Conservation (phyloP, 2,888 invertebrate genomes). For the Lumbricus terrestris region DNA sequence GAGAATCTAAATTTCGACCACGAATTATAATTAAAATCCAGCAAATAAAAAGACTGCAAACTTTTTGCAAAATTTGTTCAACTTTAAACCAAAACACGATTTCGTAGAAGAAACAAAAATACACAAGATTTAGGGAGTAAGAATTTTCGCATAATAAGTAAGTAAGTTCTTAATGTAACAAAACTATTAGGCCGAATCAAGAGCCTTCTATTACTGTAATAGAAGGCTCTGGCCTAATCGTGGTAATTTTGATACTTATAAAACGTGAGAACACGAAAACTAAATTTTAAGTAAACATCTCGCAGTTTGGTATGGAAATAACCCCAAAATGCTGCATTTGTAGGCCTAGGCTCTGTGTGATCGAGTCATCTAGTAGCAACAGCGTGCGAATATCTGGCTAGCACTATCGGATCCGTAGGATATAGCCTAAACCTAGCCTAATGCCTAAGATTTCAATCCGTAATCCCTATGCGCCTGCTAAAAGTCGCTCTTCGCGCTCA, state of each 20-base stretch:
- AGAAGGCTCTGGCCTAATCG: too few species aligned
- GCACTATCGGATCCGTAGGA: too few species aligned
- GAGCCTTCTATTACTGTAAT: too few species aligned
- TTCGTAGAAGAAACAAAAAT: background rate
- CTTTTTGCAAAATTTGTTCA: background rate
- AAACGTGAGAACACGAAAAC: background rate
- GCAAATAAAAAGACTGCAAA: too few species aligned
- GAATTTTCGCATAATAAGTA: constrained; percentile 3
- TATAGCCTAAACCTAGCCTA: too few species aligned
- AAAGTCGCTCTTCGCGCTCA: too few species aligned
- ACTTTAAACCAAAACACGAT: background rate
- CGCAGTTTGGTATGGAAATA: background rate
- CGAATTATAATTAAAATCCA: background rate
- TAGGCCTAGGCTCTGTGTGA: background rate
- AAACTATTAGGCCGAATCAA: too few species aligned
- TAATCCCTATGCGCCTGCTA: too few species aligned
- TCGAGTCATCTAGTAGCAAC: background rate
- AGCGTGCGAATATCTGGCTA: too few species aligned
- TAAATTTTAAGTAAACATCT: background rate
- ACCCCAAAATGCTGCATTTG: background rate
- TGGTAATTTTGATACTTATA: too few species aligned
- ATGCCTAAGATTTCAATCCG: too few species aligned
- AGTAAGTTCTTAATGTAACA: too few species aligned
- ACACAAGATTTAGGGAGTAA: background rate
- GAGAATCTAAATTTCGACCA: background rate